These are phyloP conservation scores for Gambelia wislizenii DNA, from an alignment of 2,797 vertebrate species.

Conservation along the genomic window DNA sequence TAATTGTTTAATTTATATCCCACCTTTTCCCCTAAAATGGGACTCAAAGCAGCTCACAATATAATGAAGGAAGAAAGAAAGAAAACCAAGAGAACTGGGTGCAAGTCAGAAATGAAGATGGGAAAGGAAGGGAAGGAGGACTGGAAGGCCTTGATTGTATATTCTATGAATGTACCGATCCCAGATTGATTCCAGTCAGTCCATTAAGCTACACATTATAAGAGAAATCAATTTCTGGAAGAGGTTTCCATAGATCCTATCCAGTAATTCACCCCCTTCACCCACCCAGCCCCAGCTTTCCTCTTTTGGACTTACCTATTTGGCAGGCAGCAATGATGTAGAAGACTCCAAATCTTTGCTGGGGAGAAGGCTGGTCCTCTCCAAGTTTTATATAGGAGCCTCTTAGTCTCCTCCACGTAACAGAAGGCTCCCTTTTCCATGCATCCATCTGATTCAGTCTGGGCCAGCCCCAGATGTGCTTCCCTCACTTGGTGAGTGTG, in stretches of 20 bases:
- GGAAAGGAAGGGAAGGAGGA: not conserved
- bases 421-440: conserved; percentile 50
- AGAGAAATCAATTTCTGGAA: not conserved
- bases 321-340: fast-evolving
- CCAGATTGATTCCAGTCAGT: not conserved
- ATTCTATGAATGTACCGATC: not conserved
- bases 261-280: no score
- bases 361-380: not conserved
- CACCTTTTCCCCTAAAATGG: not conserved
- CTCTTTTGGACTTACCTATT: conserved; percentile 13
- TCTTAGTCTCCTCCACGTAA: conserved; percentile 16
- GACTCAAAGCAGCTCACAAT: not conserved
- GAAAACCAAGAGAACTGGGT: not conserved
- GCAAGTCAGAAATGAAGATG: not conserved
- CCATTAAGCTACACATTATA: not conserved
- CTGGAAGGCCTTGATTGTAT: not conserved
- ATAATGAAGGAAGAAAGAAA: not conserved
- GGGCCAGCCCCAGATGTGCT: conserved; percentile 29
- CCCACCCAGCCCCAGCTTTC: no score
- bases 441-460: conserved; percentile 40
- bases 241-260: not conserved
- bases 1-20: no score
- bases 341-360: fast-evolving
- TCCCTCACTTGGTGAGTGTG: conserved; percentile 7
- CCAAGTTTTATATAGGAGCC: conserved; percentile 56